A percentile compares a stretch with the other conserved stretches of the same genome.
phyloP scores from a whole-genome alignment of 2,113 vertebrate species.

The Spermophilus dauricus region DNA sequence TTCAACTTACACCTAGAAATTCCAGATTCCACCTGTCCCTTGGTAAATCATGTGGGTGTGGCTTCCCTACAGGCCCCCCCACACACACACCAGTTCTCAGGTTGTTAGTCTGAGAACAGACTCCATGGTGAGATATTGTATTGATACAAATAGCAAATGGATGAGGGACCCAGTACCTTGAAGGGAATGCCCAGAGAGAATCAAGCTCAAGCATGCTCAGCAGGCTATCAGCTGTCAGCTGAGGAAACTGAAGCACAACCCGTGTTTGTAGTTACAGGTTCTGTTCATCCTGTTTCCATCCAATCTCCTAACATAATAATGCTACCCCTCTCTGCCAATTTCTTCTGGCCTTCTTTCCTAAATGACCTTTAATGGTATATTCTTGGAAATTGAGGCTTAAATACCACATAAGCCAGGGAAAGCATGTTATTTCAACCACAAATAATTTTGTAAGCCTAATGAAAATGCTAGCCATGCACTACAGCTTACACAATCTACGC shows the following conservation, averaged over 20 bases:
- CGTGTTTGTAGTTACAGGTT: neutral
- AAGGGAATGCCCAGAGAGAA: neutral
- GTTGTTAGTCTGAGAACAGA: neutral
- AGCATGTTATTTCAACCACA: neutral
- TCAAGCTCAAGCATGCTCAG: neutral
- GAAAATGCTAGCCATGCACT: neutral
- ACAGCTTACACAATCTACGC: neutral
- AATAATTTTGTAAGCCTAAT: neutral
- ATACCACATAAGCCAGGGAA: neutral
- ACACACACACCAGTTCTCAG: neutral
- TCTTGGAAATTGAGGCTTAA: constrained; percentile 1
- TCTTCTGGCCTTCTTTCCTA: neutral
- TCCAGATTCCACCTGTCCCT: neutral
- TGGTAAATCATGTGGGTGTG: neutral
- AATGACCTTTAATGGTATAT: neutral
- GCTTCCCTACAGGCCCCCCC: neutral
- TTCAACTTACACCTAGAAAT: neutral
- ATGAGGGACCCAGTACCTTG: neutral
- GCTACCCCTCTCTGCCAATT: neutral
- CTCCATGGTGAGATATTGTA: neutral
- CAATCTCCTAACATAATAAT: neutral
- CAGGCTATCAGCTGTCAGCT: neutral
- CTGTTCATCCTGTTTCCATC: neutral
- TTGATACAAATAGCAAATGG: neutral
- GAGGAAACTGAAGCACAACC: neutral